Evolutionary conservation across 1,140 invertebrate species (phyloP), one percentile per base, ranked within the genome.

Genomic region (Notospermus geniculatus): DNA sequence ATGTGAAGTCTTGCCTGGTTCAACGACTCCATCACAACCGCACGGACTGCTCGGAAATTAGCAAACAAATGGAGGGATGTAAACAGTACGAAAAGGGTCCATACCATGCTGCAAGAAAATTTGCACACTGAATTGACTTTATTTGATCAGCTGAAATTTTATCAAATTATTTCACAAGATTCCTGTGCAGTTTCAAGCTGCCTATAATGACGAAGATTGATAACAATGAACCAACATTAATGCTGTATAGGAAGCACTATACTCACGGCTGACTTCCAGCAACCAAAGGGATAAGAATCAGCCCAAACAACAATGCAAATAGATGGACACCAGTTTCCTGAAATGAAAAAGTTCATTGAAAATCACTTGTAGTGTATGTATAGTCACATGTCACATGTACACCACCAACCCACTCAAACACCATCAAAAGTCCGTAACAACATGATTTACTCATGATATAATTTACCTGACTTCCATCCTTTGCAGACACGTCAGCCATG

Each of bases 261-360:
- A 76, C 76, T 72, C 68, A 82, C 80, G 63, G 45, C 41, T 69
- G 63, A 39, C 74, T 73, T 54, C 77, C 73, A 36, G 84, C 85
- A 15, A 92, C 81, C 17, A 86, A 66, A 30, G 89, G 87, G 1
- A 96, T 83, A 52, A 97, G 77, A 27, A 89, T 80, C 36, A 97
- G 84, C 63, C 70, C 80, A 60, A 90, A 91, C 15, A 88, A 70
- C 4, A 94, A 89, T 15, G 90, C 93, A 29, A 90, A 75, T 45
- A 97, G 82, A 82, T 97, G 97, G 0, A 97, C 93, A 67, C 92
- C 86, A 0, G 93, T 97, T 78, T 98, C 95, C 84, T 36, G 32
- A 36, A 36, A 36, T 7, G 32, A 15, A n/a, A n/a, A n/a, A n/a
- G n/a, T n/a, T n/a, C n/a, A n/a, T n/a, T n/a, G n/a, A n/a, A n/a